A percentile compares a stretch with the other conserved stretches of the same genome.
Evolutionary conservation across 2,113 vertebrate genomes (phyloP).

Genomic region (Serilophus lunatus): DNA sequence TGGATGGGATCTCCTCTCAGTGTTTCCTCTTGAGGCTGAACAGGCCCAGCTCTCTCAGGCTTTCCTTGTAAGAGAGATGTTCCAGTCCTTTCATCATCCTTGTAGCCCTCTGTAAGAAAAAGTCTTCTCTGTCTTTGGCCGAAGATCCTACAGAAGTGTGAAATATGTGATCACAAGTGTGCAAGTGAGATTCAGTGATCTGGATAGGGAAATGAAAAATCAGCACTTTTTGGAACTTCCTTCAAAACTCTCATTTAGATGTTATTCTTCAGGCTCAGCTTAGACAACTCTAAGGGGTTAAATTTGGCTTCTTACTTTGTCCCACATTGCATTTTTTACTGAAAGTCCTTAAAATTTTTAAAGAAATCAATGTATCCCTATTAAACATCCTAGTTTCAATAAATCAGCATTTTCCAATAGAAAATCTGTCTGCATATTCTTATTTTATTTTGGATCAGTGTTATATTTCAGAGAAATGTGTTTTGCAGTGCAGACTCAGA

Average conservation of each 20-base stretch:
- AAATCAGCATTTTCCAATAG: constrained; percentile 61
- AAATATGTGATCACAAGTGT: not conserved
- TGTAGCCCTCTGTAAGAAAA: fast-evolving
- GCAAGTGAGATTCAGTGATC: not conserved
- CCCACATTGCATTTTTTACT: not conserved
- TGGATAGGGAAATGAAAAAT: not conserved
- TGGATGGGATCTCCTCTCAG: not conserved
- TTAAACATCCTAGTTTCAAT: constrained; percentile 32
- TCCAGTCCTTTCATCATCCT: fast-evolving
- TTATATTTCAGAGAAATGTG: constrained; percentile 56
- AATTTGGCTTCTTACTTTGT: not conserved
- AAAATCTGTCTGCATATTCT: constrained; percentile 52
- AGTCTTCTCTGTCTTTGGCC: not conserved
- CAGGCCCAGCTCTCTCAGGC: not conserved
- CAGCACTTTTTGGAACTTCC: not conserved
- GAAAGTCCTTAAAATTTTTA: not conserved
- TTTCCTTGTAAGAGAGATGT: not conserved
- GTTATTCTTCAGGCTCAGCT: not conserved
- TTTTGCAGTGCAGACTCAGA: constrained; percentile 15
- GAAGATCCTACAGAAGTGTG: not conserved
- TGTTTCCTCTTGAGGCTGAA: fast-evolving
- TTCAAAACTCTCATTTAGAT: not conserved
- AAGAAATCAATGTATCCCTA: constrained; percentile 26
- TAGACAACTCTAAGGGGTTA: not conserved
- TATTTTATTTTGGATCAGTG: constrained; percentile 53